Conservation (phyloP, 2,888 invertebrate species). For the Drosophila subsilvestris region DNA sequence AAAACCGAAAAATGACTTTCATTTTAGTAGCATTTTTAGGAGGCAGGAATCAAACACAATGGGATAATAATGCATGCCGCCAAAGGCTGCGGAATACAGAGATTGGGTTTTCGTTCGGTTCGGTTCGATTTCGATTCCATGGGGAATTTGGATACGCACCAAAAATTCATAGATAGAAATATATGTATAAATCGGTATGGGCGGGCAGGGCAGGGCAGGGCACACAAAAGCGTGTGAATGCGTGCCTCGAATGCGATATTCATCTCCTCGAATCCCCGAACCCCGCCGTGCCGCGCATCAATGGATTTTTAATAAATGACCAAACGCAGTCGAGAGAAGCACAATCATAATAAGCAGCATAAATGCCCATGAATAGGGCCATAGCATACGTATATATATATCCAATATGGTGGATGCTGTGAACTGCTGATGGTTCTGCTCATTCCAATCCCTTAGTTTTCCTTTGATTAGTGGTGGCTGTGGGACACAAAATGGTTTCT, state of each 20-base stretch:
- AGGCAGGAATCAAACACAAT: constrained; percentile 56
- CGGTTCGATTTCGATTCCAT: constrained; percentile 34
- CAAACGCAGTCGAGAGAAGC: constrained; percentile 38
- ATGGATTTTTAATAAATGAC: constrained; percentile 74
- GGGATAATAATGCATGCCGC: constrained; percentile 55
- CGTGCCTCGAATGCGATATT: constrained; percentile 72
- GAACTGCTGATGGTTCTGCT: constrained; percentile 2
- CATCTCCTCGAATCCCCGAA: constrained; percentile 49
- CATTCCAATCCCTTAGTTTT: not conserved
- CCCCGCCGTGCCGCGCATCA: constrained; percentile 48
- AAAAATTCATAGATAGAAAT: constrained; percentile 28
- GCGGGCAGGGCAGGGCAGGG: not conserved
- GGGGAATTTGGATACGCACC: constrained; percentile 76
- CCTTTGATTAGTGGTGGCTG: constrained; percentile 20
- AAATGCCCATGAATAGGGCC: constrained; percentile 64
- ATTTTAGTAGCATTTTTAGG: constrained; percentile 60
- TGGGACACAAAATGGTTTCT: constrained; percentile 63
- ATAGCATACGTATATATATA: constrained; percentile 1
- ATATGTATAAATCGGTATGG: not conserved
- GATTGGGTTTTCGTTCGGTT: constrained; percentile 28
- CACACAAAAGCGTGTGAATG: constrained; percentile 72
- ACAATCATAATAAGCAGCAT: constrained; percentile 52
- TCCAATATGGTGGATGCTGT: constrained; percentile 23
- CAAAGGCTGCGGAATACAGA: constrained; percentile 43
- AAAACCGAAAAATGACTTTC: constrained; percentile 76